Base-by-base conservation (phyloP, 1,140 invertebrate genomes). In the Brachionus plicatilis region DNA sequence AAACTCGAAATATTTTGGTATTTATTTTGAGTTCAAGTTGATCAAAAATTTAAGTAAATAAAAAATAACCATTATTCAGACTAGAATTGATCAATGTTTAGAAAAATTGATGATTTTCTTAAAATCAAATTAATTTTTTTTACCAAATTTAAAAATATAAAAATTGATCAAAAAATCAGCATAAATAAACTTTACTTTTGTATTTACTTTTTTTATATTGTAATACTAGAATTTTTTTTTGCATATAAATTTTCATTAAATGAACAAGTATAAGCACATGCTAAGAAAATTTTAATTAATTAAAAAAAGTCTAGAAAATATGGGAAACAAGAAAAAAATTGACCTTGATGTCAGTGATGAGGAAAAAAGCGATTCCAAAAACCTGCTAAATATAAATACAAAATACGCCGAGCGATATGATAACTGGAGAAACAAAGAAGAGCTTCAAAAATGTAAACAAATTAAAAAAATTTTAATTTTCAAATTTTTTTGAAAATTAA, bases 351-450 rank as follows among this genome's bases (percentile, higher is more conserved):
- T 27, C 11, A 82, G 79, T 47, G 79, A 68, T 24, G 79, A 82
- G 7, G 79, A 82, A 27, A 56, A 82, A 41, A 6, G 7, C 3
- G 43, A 68, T 6, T 17, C 53, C 6, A 56, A 20, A 11, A 60
- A 60, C n/a, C 5, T 65, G 7, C n/a, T 83, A 7, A 83, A 68
- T 20, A 83, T 93, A 66, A 94, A 95, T 88, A 92, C 92, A 87
- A 92, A 92, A 70, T 96, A 95, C 90, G 94, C 94, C 0, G 93
- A 93, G 86, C 93, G 92, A 87, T 96, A 96, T 87, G 92, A 95
- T 86, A 90, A 88, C 82, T 94, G 94, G 92, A 91, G 95, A 83
- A 91, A 93, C 86, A 95, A 94, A 87, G 95, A 96, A 90, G 93
- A 95, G 88, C 88, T 94, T 24, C 92, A 95, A 86, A 95, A 94